Conservation (phyloP, 2,888 invertebrate species). For the Toxonevra muliebris region DNA sequence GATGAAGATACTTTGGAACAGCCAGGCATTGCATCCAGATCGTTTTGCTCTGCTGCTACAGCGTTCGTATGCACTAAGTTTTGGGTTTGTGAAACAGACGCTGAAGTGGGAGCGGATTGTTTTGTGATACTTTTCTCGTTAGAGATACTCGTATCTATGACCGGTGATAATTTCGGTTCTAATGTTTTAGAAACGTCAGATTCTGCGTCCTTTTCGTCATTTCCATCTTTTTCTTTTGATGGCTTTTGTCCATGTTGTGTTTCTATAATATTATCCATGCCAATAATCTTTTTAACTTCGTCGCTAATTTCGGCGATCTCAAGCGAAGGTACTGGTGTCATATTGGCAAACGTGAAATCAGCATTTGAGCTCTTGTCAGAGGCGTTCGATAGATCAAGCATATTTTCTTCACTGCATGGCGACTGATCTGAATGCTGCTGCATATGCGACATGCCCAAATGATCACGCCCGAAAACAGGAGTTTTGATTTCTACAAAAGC, state of each 20-base stretch:
- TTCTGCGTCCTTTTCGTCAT: conserved; percentile 6
- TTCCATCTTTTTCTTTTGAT: neutral
- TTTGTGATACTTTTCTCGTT: neutral
- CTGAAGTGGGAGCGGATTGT: neutral
- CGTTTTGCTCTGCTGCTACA: too few species aligned
- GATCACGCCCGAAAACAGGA: conserved; percentile 9
- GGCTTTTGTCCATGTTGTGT: conserved; percentile 22
- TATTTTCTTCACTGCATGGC: neutral
- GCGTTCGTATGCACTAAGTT: too few species aligned
- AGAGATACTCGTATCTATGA: neutral
- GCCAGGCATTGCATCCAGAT: too few species aligned
- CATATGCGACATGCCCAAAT: conserved; percentile 1
- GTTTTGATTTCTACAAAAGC: conserved; percentile 12
- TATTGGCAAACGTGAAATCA: conserved; percentile 21
- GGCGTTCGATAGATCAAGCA: neutral
- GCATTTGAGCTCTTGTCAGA: neutral
- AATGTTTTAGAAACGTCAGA: too few species aligned
- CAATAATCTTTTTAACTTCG: conserved; percentile 23
- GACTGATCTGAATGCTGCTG: neutral
- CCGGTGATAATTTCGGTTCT: too few species aligned
- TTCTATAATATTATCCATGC: conserved; percentile 19
- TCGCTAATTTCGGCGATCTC: conserved; percentile 30
- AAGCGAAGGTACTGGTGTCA: conserved; percentile 28
- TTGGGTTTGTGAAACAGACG: too few species aligned
- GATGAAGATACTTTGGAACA: too few species aligned